Conservation (phyloP, 2,113 vertebrate species). For the Nannospalax galili region DNA sequence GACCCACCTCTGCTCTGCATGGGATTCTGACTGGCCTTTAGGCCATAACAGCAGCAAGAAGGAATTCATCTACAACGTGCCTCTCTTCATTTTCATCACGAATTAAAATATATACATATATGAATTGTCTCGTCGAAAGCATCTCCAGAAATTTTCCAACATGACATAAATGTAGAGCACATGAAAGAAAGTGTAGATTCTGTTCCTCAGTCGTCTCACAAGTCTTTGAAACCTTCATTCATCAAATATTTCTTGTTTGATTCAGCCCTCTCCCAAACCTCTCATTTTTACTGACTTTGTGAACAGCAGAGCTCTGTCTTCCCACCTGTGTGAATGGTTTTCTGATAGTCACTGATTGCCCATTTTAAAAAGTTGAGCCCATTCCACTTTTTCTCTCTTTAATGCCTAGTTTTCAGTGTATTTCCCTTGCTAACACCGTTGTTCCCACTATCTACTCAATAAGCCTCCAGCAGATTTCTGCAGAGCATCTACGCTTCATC, state of each 20-base stretch:
- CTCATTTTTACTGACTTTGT: neutral
- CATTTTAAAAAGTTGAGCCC: neutral
- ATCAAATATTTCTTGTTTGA: neutral
- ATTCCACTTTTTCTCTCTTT: neutral
- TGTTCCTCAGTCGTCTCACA: neutral
- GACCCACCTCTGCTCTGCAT: neutral
- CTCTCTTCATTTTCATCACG: neutral
- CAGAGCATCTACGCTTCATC: neutral
- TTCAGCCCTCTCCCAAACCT: neutral
- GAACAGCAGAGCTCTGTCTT: neutral
- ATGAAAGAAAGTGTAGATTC: neutral
- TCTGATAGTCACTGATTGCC: accelerated
- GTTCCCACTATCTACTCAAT: neutral
- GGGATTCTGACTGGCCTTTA: neutral
- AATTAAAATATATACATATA: neutral
- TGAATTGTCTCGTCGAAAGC: neutral
- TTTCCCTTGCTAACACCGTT: neutral
- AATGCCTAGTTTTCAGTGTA: neutral
- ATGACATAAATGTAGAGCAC: neutral
- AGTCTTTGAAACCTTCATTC: neutral
- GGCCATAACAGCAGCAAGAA: neutral
- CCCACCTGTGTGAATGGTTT: accelerated
- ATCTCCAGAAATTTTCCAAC: neutral
- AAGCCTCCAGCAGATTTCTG: neutral
- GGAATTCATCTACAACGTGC: neutral